Evolutionary conservation across 1,140 invertebrate genomes (phyloP).

Genomic region (Solen grandis): DNA sequence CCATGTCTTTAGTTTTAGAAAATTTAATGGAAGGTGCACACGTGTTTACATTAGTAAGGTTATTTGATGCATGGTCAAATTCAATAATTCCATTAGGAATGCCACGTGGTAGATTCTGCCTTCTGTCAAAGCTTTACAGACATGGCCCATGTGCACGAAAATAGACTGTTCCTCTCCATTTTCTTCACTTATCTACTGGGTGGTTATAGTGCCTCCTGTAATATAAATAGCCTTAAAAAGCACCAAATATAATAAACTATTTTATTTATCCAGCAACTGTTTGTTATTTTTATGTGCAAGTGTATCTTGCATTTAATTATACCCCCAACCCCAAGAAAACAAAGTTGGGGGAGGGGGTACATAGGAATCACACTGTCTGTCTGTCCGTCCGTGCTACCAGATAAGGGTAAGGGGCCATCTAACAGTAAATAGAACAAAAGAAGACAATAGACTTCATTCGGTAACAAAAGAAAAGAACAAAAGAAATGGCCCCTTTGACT

Average conservation of each 20-base stretch:
- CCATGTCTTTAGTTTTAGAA: slow-evolving; percentile 17
- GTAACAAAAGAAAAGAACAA: too few relatives aligned
- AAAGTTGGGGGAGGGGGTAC: too few relatives aligned
- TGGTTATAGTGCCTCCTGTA: slow-evolving; percentile 17
- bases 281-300: slow-evolving; percentile 13
- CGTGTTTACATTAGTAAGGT: slow-evolving; percentile 19
- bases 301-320: too few relatives aligned
- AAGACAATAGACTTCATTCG: too few relatives aligned
- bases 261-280: slow-evolving; percentile 5
- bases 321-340: too few relatives aligned
- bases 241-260: too few relatives aligned
- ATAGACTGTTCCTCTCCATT: slow-evolving; percentile 17
- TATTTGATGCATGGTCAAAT: slow-evolving; percentile 23
- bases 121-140: slow-evolving; percentile 15
- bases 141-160: slow-evolving; percentile 22
- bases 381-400: too few relatives aligned
- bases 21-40: slow-evolving; percentile 26
- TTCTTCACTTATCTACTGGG: slow-evolving; percentile 19
- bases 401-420: too few relatives aligned
- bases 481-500: too few relatives aligned
- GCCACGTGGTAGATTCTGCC: slow-evolving; percentile 11
- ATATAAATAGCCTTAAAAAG: slow-evolving; percentile 22
- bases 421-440: too few relatives aligned
- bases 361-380: too few relatives aligned
- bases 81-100: slow-evolving; percentile 14